These are phyloP conservation scores for Cladopsammia gracilis DNA, from an alignment of 64 coral and sea anemone genomes.

Conservation along the genomic window DNA sequence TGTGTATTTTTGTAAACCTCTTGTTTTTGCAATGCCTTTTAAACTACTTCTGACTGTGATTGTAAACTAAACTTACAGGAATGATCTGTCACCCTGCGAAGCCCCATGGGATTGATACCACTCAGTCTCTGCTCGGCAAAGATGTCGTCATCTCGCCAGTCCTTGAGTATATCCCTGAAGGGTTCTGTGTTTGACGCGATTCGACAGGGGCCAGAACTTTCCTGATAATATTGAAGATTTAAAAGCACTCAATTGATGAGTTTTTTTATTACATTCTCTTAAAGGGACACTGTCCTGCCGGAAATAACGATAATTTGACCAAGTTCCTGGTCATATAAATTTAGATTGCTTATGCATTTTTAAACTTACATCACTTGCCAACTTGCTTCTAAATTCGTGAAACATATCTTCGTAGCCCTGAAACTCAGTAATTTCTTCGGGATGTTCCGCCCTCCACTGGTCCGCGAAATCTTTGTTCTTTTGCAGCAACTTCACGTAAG, in stretches of 20 bases:
- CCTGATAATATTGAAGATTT: background rate
- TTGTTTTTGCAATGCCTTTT: no score
- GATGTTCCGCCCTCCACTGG: background rate
- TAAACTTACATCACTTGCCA: no score
- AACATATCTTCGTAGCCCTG: no score
- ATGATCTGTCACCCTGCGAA: conserved; percentile 27
- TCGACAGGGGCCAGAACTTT: background rate
- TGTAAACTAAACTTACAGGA: background rate
- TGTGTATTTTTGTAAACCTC: no score
- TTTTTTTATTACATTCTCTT: no score
- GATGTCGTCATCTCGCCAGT: conserved; percentile 4
- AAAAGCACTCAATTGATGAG: no score
- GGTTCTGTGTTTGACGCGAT: background rate
- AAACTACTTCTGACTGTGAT: no score
- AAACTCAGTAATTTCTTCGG: background rate
- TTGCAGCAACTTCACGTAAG: background rate
- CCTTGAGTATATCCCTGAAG: background rate
- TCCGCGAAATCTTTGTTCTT: background rate
- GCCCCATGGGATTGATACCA: background rate
- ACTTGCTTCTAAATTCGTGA: no score
- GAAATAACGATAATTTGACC: no score
- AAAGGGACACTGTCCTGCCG: no score
- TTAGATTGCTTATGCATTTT: no score
- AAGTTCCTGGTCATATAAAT: no score
- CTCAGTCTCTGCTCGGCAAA: conserved; percentile 22